phyloP scores from a whole-genome alignment of 2,888 invertebrate species.

The Chymomyza fuscimana region DNA sequence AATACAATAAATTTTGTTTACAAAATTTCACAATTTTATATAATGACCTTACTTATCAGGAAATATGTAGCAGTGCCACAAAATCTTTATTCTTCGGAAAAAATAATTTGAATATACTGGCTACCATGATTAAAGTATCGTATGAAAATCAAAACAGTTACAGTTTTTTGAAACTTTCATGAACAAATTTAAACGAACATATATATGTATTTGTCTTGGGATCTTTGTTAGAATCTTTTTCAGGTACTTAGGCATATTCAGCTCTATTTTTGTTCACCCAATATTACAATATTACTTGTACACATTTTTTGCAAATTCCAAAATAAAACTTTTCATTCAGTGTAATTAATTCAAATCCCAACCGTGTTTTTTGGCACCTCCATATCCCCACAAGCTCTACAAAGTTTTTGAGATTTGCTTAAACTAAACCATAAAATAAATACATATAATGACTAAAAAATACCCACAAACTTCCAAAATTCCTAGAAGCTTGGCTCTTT shows the following conservation, averaged over 20 bases:
- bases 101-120: too few species aligned
- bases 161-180: too few species aligned
- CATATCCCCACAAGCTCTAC: neutral
- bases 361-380: neutral
- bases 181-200: too few species aligned
- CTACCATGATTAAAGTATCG: too few species aligned
- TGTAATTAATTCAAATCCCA: neutral
- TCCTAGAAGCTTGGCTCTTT: neutral
- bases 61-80: too few species aligned
- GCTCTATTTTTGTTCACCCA: neutral
- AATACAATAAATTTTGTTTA: too few species aligned
- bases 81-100: too few species aligned
- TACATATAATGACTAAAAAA: neutral
- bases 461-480: neutral
- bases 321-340: neutral
- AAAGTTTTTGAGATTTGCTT: neutral
- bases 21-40: too few species aligned
- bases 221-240: too few species aligned
- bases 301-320: neutral
- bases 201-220: too few species aligned
- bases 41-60: too few species aligned
- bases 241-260: neutral
- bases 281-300: neutral
- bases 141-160: too few species aligned
- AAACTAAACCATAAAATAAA: neutral